A percentile compares a stretch with the other conserved stretches of the same genome.
These are phyloP conservation scores for Eulemur mongoz DNA, from an alignment of 2,797 vertebrate genomes.

Conservation along the genomic window DNA sequence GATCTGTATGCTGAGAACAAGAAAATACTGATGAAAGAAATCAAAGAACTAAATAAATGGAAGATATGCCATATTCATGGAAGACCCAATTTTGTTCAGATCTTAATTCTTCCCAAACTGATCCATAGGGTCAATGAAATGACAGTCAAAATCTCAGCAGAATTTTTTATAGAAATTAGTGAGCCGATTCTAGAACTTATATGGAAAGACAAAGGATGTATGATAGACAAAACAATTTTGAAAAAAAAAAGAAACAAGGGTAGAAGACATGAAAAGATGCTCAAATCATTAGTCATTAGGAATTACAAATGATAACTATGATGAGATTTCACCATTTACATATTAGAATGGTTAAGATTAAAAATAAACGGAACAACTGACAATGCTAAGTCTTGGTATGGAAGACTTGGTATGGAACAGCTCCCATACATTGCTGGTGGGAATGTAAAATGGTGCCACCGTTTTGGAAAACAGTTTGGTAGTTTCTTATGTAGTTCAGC, in stretches of 20 bases:
- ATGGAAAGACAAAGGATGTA: not conserved
- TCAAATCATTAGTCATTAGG: not conserved
- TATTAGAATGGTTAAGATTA: not conserved
- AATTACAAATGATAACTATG: not conserved
- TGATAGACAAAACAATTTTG: not conserved
- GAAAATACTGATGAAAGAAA: not conserved
- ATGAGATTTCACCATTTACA: not conserved
- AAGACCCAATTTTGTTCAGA: not conserved
- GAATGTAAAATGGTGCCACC: not conserved
- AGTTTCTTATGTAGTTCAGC: not conserved
- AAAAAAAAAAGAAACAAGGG: not conserved
- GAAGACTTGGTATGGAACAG: not conserved
- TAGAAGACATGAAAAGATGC: not conserved
- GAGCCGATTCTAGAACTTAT: not conserved
- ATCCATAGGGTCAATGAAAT: not conserved
- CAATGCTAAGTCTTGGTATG: not conserved
- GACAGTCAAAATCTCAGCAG: not conserved
- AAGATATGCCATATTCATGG: not conserved
- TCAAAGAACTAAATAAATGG: not conserved
- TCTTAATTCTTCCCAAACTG: not conserved
- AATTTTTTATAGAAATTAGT: not conserved
- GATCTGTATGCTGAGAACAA: not conserved
- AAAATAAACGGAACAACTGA: not conserved
- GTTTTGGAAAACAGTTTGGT: not conserved
- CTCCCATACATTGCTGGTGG: not conserved